These are phyloP conservation scores for Drosophila koepferae DNA, from an alignment of 2,888 invertebrate species.

Conservation along the genomic window DNA sequence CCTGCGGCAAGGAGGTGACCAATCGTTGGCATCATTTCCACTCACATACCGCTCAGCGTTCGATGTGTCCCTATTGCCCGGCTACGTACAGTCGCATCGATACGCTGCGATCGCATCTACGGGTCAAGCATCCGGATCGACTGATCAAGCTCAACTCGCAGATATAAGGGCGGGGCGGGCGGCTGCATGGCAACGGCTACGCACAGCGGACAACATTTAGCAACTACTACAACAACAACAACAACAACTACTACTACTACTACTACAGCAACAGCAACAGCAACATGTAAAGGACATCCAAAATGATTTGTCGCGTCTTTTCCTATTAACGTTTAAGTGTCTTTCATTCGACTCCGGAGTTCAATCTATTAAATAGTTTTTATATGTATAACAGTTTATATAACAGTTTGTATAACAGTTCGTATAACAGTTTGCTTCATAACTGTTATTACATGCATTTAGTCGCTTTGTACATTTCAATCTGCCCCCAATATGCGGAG, in stretches of 20 bases:
- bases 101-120: slow-evolving; percentile 92
- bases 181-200: neutral
- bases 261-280: neutral
- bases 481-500: slow-evolving; percentile 28
- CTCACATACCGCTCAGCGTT: slow-evolving; percentile 92
- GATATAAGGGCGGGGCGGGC: slow-evolving; percentile 72
- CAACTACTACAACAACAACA: slow-evolving; percentile 34
- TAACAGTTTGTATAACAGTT: neutral
- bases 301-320: slow-evolving; percentile 40
- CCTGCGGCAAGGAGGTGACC: slow-evolving; percentile 94
- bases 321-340: slow-evolving; percentile 65
- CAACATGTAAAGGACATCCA: slow-evolving; percentile 3
- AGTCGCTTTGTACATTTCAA: slow-evolving; percentile 56
- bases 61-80: slow-evolving; percentile 93
- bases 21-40: slow-evolving; percentile 96
- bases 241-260: slow-evolving; percentile 13
- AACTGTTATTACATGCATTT: slow-evolving; percentile 63
- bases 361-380: slow-evolving; percentile 16
- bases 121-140: slow-evolving; percentile 89
- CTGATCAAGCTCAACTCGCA: slow-evolving; percentile 84
- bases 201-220: slow-evolving; percentile 17
- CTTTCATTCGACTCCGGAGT: slow-evolving; percentile 30
- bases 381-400: neutral
- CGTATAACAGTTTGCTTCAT: neutral
- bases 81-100: slow-evolving; percentile 95